Evolutionary conservation across 2,797 vertebrate species (phyloP).

Genomic region (Miichthys miiuy): DNA sequence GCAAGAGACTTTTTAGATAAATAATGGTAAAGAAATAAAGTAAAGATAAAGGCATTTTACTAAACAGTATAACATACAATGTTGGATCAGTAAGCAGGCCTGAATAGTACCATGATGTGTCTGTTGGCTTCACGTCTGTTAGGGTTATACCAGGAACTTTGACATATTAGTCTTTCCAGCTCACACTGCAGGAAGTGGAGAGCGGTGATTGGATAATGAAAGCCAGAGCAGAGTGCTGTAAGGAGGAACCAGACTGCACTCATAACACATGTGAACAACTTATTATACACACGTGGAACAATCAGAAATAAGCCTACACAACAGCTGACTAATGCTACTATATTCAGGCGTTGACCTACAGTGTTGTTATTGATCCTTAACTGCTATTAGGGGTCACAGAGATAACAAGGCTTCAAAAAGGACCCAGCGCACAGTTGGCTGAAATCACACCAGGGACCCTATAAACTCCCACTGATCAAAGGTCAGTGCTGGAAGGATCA

Average conservation of each 20-base stretch:
- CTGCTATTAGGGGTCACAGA: conserved; percentile 34
- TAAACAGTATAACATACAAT: not conserved
- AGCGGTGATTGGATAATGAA: conserved; percentile 40
- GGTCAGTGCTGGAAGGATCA: conserved; percentile 42
- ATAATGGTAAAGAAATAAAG: not conserved
- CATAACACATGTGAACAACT: conserved; percentile 3
- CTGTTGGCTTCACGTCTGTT: not conserved
- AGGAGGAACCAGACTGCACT: conserved; percentile 3
- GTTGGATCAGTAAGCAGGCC: not conserved
- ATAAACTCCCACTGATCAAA: conserved; percentile 56
- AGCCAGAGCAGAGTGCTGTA: conserved; percentile 8
- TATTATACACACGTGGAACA: not conserved
- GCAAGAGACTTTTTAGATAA: not conserved
- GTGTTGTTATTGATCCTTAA: conserved; percentile 48
- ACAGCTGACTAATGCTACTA: not conserved
- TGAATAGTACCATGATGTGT: not conserved
- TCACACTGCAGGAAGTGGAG: conserved; percentile 33
- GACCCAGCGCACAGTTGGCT: not conserved
- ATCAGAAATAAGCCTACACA: not conserved
- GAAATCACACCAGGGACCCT: conserved; percentile 57
- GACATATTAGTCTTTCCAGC: conserved; percentile 3
- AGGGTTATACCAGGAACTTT: not conserved
- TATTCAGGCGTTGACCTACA: not conserved
- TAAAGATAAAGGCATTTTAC: not conserved
- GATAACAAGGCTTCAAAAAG: conserved; percentile 40